Evolutionary conservation across 1,140 invertebrate species (phyloP), one percentile per base, ranked within the genome.

Genomic region (Penaeus vannamei): DNA sequence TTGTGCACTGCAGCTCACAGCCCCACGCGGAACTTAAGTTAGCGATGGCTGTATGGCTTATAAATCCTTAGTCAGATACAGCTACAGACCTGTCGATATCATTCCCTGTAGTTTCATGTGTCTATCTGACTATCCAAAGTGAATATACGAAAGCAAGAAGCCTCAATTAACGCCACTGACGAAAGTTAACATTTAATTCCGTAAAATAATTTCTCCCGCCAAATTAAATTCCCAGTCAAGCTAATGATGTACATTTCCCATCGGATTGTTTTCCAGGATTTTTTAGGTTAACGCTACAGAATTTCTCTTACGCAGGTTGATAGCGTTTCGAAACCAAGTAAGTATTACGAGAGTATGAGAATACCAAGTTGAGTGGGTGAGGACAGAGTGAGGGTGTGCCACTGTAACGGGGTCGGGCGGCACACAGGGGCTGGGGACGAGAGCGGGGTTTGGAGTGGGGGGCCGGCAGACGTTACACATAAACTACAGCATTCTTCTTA

Each of bases 201-300:
- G 88, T 90, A 85, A 90, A 90, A 90, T 90, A 90, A 90, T 90
- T 90, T 90, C 88, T 90, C 88, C 88, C 88, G 88, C 88, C 88
- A 90, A 90, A 90, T 90, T 90, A 90, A 90, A 90, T 90, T 90
- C 88, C 84, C 88, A 90, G 88, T 90, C 88, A 90, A 90, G 88
- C 88, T 90, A 90, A 90, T 90, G 88, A 90, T 90, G 88, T 90
- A 85, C 88, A 90, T 82, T 86, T 90, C 88, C 84, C 84, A 82
- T 90, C 77, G 88, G 77, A 90, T 86, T 85, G 84, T 85, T 90
- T 85, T 90, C 69, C 36, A 66, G 60, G 61, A 89, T 89, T 89
- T 72, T 84, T 29, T 29, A 46, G 26, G 53, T 79, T 84, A 46
- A 46, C 69, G 20, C 72, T 80, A 42, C 32, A 23, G 22, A 79